Percentiles rank a stretch among this genome's conserved stretches.
These are phyloP conservation scores for Hyles vespertilio DNA, from an alignment of 1,140 invertebrate species.

Conservation along the genomic window DNA sequence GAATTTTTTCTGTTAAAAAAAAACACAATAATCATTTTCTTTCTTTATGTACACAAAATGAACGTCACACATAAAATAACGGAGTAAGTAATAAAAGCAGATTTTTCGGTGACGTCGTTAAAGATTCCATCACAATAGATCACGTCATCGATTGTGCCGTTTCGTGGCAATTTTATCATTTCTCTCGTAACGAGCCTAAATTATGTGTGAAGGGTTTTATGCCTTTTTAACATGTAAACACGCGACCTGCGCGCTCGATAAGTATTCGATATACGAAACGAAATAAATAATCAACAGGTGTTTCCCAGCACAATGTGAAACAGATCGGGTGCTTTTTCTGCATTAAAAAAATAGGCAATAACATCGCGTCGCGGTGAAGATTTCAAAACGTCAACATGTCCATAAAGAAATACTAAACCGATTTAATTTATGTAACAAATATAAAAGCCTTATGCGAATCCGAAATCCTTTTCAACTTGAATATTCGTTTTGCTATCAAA, in stretches of 20 bases:
- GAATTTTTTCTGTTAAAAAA: no score
- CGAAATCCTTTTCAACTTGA: background rate
- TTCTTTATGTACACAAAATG: no score
- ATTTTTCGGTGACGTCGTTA: no score
- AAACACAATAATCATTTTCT: no score
- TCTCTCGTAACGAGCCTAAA: conserved; percentile 46
- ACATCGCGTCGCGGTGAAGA: no score
- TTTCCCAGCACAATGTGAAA: conserved; percentile 29
- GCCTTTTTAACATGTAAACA: conserved; percentile 10
- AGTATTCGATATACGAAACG: conserved; percentile 31
- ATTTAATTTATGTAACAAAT: no score
- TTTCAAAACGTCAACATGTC: no score
- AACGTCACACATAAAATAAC: no score
- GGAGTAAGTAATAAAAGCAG: no score
- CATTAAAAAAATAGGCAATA: no score
- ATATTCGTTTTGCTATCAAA: conserved; percentile 7
- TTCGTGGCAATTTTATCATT: conserved; percentile 52
- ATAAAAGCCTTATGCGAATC: no score
- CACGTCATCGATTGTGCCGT: conserved; percentile 22
- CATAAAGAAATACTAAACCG: no score
- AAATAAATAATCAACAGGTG: conserved; percentile 44
- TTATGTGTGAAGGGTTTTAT: conserved; percentile 36
- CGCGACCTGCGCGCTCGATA: conserved; percentile 17
- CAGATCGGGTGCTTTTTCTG: conserved; percentile 9
- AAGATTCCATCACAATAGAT: conserved; percentile 45